Evolutionary conservation across 2,797 vertebrate species (phyloP).

Genomic region (Ceyx erithaca): DNA sequence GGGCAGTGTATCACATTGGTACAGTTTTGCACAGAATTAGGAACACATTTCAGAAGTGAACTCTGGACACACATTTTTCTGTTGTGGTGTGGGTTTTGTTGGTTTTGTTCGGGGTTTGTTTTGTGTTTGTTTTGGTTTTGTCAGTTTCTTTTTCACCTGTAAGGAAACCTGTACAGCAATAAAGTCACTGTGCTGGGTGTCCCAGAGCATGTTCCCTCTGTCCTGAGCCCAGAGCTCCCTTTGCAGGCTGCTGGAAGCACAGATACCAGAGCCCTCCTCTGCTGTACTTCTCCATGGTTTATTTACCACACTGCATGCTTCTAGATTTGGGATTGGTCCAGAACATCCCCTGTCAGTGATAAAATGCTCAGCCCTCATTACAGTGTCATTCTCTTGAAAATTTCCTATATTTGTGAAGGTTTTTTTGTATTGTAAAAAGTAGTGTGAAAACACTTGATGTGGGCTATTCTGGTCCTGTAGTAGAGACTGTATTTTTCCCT

Average conservation of each 20-base stretch:
- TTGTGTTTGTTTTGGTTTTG: not conserved
- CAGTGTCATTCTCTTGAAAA: not conserved
- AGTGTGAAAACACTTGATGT: not conserved
- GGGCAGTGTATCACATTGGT: not conserved
- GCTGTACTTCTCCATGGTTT: not conserved
- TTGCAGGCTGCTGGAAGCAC: not conserved
- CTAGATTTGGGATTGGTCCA: not conserved
- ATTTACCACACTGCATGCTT: not conserved
- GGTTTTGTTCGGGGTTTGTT: not conserved
- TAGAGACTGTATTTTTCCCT: slow-evolving; percentile 38
- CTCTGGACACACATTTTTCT: not conserved
- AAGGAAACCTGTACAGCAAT: not conserved
- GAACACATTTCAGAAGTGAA: not conserved
- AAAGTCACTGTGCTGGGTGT: not conserved
- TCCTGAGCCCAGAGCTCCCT: not conserved
- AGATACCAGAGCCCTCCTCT: not conserved
- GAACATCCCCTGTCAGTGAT: not conserved
- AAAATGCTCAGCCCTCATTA: not conserved
- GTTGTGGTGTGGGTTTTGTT: not conserved
- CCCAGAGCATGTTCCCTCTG: not conserved
- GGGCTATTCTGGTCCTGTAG: not conserved
- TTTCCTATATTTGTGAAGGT: not conserved
- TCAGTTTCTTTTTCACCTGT: not conserved
- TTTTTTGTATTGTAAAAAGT: slow-evolving; percentile 11
- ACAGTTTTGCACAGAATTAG: not conserved